Evolutionary conservation across 2,113 vertebrate species (phyloP).

Genomic region (Phylloscopus trochiloides): DNA sequence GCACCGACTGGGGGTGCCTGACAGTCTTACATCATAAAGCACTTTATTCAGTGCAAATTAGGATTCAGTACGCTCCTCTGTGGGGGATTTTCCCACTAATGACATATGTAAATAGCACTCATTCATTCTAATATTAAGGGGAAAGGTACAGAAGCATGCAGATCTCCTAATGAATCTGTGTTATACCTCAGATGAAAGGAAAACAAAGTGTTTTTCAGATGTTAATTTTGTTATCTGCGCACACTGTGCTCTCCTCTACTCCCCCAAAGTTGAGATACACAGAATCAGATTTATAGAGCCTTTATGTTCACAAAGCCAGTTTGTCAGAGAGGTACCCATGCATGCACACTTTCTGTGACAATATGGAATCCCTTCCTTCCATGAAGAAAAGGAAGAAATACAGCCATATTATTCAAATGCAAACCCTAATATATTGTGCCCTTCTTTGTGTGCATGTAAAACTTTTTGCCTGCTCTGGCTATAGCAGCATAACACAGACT

Average conservation of each 20-base stretch:
- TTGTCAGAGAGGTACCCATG: conserved; percentile 44
- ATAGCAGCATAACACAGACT: background rate
- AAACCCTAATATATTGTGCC: background rate
- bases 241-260: background rate
- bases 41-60: conserved; percentile 60
- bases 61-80: conserved; percentile 44
- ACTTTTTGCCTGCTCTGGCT: background rate
- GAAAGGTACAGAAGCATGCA: conserved; percentile 56
- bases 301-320: conserved; percentile 11
- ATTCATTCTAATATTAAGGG: conserved; percentile 57
- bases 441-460: conserved; percentile 6
- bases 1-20: background rate
- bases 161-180: conserved; percentile 55
- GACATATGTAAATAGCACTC: conserved; percentile 63
- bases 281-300: conserved; percentile 49
- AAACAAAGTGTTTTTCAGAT: conserved; percentile 58
- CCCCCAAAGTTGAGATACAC: conserved; percentile 1
- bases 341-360: background rate
- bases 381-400: conserved; percentile 44
- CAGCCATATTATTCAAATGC: conserved; percentile 29
- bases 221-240: conserved; percentile 44
- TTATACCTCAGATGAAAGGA: conserved; percentile 55
- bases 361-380: conserved; percentile 20
- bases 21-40: conserved; percentile 59
- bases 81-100: conserved; percentile 64